A percentile compares a stretch with the other conserved stretches of the same genome.
Evolutionary conservation across 2,797 vertebrate species (phyloP).

Genomic region (Calcarius lapponicus): DNA sequence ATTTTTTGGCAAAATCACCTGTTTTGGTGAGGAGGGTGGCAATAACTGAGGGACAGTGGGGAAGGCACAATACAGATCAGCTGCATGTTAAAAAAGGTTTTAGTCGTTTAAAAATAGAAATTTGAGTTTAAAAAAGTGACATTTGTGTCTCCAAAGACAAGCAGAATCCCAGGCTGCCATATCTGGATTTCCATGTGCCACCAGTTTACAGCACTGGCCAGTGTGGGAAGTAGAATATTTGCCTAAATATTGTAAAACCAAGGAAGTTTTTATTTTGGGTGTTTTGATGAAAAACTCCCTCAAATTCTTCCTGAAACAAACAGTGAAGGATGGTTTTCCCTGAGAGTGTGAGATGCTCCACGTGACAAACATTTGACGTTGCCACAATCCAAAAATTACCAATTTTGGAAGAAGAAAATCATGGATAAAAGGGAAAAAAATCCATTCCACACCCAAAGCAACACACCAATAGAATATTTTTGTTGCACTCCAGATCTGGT

Average conservation of each 20-base stretch:
- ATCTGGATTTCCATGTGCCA: not conserved
- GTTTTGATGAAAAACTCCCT: not conserved
- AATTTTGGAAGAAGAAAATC: not conserved
- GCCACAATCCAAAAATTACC: not conserved
- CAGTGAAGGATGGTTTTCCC: not conserved
- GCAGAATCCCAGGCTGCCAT: not conserved
- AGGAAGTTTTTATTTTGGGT: not conserved
- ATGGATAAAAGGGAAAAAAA: fast-evolving
- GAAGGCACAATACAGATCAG: not conserved
- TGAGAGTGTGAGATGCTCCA: fast-evolving
- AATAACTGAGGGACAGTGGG: not conserved
- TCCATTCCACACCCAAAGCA: not conserved
- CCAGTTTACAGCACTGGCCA: not conserved
- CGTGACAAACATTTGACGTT: fast-evolving
- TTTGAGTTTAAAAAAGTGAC: not conserved
- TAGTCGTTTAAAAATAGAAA: not conserved
- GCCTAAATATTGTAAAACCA: not conserved
- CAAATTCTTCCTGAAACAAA: not conserved
- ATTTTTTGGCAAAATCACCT: not conserved
- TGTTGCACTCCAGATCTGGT: not conserved
- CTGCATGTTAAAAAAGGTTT: not conserved
- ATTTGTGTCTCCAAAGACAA: not conserved
- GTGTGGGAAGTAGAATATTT: not conserved
- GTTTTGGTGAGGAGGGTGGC: not conserved
- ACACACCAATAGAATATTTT: fast-evolving